Conservation (phyloP, 2,888 invertebrate species). For the Dynastes maya region DNA sequence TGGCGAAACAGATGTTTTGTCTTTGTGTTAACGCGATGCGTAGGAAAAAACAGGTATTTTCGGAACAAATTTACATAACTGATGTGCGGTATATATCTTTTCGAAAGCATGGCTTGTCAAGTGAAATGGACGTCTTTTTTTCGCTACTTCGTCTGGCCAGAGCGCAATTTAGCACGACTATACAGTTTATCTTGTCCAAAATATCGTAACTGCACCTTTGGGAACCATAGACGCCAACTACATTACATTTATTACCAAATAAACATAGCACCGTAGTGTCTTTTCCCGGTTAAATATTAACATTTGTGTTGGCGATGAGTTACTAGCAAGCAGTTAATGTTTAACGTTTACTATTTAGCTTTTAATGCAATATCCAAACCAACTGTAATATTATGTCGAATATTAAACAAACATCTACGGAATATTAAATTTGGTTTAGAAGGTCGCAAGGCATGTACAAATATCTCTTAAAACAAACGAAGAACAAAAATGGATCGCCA, state of each 20-base stretch:
- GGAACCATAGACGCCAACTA: conserved; percentile 45
- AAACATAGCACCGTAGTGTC: conserved; percentile 15
- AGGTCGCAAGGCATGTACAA: too few relatives aligned
- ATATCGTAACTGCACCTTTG: conserved; percentile 42
- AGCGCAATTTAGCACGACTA: conserved; percentile 33
- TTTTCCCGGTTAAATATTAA: conserved; percentile 33
- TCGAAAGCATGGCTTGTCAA: conserved; percentile 16
- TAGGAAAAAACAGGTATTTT: conserved; percentile 14
- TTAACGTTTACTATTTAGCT: conserved; percentile 25
- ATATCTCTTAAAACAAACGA: too few relatives aligned
- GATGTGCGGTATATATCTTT: conserved; percentile 19
- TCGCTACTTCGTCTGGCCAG: conserved; percentile 27
- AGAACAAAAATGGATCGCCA: too few relatives aligned
- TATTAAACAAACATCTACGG: not conserved
- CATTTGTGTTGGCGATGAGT: conserved; percentile 33
- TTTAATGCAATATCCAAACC: not conserved
- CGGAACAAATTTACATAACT: conserved; percentile 16
- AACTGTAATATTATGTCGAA: not conserved
- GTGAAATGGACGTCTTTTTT: conserved; percentile 34
- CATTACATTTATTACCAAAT: conserved; percentile 45
- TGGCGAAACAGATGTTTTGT: conserved; percentile 9
- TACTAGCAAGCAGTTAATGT: conserved; percentile 26
- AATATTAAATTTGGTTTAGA: not conserved
- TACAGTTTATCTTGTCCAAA: conserved; percentile 42
- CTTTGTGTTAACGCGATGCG: not conserved